phyloP scores from a whole-genome alignment of 1,140 invertebrate genomes.

The Drosophila neocordata region DNA sequence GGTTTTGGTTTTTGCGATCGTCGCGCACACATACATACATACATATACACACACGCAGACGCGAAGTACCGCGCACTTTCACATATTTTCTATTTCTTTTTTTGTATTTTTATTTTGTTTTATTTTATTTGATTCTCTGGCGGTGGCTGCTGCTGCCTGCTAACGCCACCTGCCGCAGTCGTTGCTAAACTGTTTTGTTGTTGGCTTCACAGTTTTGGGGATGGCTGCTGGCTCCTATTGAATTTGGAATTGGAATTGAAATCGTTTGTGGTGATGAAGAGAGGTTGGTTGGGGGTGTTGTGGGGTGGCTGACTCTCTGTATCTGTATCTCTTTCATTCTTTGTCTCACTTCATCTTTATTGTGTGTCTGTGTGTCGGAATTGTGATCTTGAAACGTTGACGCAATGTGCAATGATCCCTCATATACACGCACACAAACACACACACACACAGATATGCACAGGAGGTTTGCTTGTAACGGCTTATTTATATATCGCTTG shows the following conservation, averaged over 20 bases:
- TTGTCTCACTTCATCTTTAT: not conserved
- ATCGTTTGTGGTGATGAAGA: slow-evolving; percentile 9
- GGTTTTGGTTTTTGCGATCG: slow-evolving; percentile 22
- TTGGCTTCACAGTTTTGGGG: slow-evolving; percentile 41
- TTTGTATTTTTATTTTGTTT: slow-evolving; percentile 2
- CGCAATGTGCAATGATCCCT: slow-evolving; percentile 79
- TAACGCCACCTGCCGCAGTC: slow-evolving; percentile 77
- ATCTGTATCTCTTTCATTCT: not conserved
- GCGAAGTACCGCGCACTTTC: slow-evolving; percentile 9
- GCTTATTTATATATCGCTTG: slow-evolving; percentile 21
- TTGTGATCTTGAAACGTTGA: slow-evolving; percentile 80
- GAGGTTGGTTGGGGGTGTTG: slow-evolving; percentile 26
- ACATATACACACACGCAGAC: not conserved
- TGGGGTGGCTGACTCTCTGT: slow-evolving; percentile 13
- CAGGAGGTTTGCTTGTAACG: slow-evolving; percentile 7
- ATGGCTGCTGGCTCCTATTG: slow-evolving; percentile 17
- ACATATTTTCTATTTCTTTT: slow-evolving; percentile 8
- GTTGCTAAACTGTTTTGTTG: slow-evolving; percentile 66
- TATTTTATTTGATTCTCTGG: slow-evolving; percentile 13
- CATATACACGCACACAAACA: slow-evolving; percentile 49
- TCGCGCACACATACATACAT: slow-evolving; percentile 32
- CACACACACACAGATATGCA: slow-evolving; percentile 42
- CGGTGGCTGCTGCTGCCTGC: slow-evolving; percentile 64
- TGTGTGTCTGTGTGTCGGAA: slow-evolving; percentile 24
- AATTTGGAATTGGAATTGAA: slow-evolving; percentile 13